phyloP scores from a whole-genome alignment of 2,797 vertebrate species.

The Myotis daubentonii region DNA sequence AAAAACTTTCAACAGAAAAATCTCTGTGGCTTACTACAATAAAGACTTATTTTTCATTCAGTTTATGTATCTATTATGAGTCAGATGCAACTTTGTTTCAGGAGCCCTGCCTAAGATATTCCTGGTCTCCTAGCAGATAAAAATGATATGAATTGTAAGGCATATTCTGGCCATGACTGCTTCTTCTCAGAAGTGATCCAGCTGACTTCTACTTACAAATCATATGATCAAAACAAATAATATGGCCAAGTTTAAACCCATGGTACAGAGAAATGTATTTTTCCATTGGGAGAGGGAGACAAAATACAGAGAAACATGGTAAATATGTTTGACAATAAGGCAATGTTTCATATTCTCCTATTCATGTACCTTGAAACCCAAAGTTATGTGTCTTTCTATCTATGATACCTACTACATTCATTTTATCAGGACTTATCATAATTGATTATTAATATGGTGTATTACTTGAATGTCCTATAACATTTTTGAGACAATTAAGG shows the following conservation, averaged over 20 bases:
- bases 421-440: neutral
- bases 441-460: neutral
- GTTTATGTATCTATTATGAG: neutral
- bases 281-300: neutral
- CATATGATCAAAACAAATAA: neutral
- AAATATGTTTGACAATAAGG: neutral
- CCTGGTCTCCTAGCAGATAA: neutral
- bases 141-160: neutral
- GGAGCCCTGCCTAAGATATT: neutral
- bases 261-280: neutral
- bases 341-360: neutral
- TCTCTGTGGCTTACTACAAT: neutral
- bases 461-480: neutral
- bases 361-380: neutral
- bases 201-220: conserved; percentile 31
- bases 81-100: neutral
- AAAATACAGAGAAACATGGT: neutral
- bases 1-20: conserved; percentile 17
- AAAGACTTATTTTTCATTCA: conserved; percentile 6
- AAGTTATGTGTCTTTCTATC: neutral
- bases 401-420: neutral
- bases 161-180: neutral
- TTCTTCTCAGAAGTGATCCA: neutral
- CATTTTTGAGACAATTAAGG: neutral
- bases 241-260: neutral